A percentile compares a stretch with the other conserved stretches of the same genome.
Evolutionary conservation across 2,113 vertebrate species (phyloP).

Genomic region (Phrynosoma blainvillii): DNA sequence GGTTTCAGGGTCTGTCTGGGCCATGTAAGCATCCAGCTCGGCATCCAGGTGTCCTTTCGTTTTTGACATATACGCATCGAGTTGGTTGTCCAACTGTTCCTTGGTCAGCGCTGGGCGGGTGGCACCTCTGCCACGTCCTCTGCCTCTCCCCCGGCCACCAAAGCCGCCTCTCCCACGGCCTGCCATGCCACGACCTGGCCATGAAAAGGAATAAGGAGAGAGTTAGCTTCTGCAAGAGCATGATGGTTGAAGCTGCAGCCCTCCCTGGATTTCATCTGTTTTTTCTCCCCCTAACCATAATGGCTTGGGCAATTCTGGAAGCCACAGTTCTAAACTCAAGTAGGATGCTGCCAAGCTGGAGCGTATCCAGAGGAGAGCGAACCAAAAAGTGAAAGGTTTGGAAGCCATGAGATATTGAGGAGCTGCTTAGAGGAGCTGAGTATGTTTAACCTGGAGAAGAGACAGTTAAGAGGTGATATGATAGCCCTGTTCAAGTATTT

Average conservation of each 20-base stretch:
- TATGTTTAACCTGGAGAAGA: too few species aligned
- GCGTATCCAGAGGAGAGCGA: too few species aligned
- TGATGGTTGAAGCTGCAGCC: background rate
- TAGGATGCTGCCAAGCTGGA: too few species aligned
- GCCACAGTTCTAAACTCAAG: too few species aligned
- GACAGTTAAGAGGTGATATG: too few species aligned
- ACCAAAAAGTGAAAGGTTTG: too few species aligned
- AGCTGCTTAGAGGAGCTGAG: too few species aligned
- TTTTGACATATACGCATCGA: slow-evolving; percentile 98
- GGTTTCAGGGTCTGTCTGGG: slow-evolving; percentile 91
- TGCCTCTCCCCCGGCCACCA: slow-evolving; percentile 84
- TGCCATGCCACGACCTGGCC: slow-evolving; percentile 84
- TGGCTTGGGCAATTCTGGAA: too few species aligned
- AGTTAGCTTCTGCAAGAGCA: rapidly evolving
- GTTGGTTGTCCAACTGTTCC: slow-evolving; percentile 96
- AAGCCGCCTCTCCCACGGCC: slow-evolving; percentile 89
- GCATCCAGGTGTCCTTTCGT: slow-evolving; percentile 97
- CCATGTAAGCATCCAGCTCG: slow-evolving; percentile 97
- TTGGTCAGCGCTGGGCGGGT: slow-evolving; percentile 83
- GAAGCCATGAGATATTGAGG: too few species aligned
- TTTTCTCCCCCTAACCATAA: too few species aligned
- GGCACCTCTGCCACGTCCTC: slow-evolving; percentile 85
- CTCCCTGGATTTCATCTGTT: too few species aligned
- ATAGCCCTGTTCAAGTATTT: too few species aligned
- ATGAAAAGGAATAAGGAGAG: background rate